phyloP scores from a whole-genome alignment of 2,113 vertebrate species.

The Patagioenas fasciata region DNA sequence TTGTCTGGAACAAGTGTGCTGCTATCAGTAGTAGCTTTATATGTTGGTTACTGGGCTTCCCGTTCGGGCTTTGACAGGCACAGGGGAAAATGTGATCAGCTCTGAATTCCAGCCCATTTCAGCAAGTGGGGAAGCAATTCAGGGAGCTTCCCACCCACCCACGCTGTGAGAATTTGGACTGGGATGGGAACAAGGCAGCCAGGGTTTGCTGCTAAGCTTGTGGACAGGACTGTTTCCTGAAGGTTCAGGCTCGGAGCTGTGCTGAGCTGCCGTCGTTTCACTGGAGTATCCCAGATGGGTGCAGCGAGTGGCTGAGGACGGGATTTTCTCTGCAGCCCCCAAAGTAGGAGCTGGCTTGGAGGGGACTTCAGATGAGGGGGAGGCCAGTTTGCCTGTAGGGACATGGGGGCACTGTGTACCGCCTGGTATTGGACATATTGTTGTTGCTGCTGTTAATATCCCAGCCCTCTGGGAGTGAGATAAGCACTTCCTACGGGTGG shows the following conservation, averaged over 20 bases:
- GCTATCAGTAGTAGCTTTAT: constrained; percentile 79
- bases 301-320: neutral
- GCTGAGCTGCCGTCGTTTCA: neutral
- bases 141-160: constrained; percentile 62
- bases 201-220: constrained; percentile 26
- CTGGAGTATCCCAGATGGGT: neutral
- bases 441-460: neutral
- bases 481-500: neutral
- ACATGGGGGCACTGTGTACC: too few relatives aligned
- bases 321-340: neutral
- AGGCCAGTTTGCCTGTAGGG: too few relatives aligned
- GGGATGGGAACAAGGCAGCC: constrained; percentile 41
- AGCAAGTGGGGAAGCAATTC: constrained; percentile 56
- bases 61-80: constrained; percentile 52
- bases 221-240: constrained; percentile 9
- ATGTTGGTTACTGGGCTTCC: constrained; percentile 56
- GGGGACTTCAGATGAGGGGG: neutral
- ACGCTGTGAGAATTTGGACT: constrained; percentile 52
- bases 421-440: too few relatives aligned
- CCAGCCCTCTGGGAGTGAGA: neutral
- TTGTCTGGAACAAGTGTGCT: constrained; percentile 82
- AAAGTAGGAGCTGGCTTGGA: neutral
- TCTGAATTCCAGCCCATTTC: constrained; percentile 65
- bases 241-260: neutral
- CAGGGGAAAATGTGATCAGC: constrained; percentile 58